Evolutionary conservation across 1,140 invertebrate species (phyloP), one percentile per base, ranked within the genome.

Genomic region (Protaetia brevitarsis): DNA sequence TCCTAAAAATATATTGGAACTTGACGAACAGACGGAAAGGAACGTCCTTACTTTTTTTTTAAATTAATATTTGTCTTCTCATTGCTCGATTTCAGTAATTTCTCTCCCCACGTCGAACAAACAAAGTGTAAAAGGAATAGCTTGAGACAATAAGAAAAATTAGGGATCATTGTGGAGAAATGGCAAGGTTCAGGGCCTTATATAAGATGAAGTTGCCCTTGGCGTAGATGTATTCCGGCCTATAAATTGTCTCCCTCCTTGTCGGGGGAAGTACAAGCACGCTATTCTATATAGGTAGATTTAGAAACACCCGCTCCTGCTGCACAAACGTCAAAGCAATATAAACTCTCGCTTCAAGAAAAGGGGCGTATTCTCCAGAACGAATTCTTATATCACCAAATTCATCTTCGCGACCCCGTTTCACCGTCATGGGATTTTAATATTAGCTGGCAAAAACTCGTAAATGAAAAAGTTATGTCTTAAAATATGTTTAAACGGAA

Each of bases 101-200:
- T 51, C 41, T 26, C 41, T 19, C 16, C 26, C 5, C 26, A 23
- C 41, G 41, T 7, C 57, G 57, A 31, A 62, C 31, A 62, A 62
- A 62, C 60, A 62, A 37, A 62, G 60, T 34, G 31, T 21, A 23
- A 62, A 36, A 19, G 60, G 60, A 62, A 36, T 34, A 62, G 29
- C 30, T 23, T 21, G 29, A 36, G 60, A 62, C 60, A 62, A 62
- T 62, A 62, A 62, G 60, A 62, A 36, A 62, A 62, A 62, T 62
- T 62, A 31, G 30, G 19, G 60, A 36, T 62, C 60, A 62, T 62
- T 62, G n/a, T 36, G 60, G 11, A n/a, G 26, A 31, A 59, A 59
- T 29, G 60, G 60, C 29, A 31, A 31, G 19, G 60, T 29, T 62
- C 60, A 31, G 19, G 60, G 16, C 60, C 60, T 31, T 11, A 23